Conservation (phyloP, 2,113 vertebrate genomes). For the Tympanuchus pallidicinctus region DNA sequence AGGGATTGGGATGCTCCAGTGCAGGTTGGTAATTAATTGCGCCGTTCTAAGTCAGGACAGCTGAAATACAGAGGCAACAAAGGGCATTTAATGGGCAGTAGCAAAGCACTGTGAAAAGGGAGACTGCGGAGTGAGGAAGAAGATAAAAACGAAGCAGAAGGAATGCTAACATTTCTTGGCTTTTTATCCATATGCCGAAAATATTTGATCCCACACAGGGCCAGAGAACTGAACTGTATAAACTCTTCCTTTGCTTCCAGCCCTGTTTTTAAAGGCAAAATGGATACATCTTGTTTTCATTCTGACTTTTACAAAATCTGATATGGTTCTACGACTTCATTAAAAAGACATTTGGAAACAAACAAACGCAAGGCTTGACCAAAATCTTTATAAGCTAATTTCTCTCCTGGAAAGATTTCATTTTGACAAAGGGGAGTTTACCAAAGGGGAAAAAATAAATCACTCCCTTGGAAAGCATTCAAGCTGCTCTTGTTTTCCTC, state of each 20-base stretch:
- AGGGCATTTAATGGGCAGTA: accelerated
- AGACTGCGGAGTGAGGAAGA: neutral
- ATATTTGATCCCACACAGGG: neutral
- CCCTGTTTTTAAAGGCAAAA: neutral
- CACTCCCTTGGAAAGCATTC: neutral
- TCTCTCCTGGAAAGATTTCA: neutral
- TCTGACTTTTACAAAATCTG: constrained; percentile 5
- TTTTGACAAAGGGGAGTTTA: neutral
- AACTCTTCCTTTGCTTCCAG: neutral
- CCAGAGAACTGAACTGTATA: neutral
- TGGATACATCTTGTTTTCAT: constrained; percentile 20
- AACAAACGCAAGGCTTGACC: neutral
- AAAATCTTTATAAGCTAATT: neutral
- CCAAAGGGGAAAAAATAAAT: neutral
- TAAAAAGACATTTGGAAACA: constrained; percentile 45
- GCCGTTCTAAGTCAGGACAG: neutral
- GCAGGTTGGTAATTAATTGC: neutral
- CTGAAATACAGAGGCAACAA: neutral
- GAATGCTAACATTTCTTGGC: neutral
- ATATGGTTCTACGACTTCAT: neutral
- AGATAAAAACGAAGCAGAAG: neutral
- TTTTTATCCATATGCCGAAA: neutral
- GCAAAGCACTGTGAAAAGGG: neutral
- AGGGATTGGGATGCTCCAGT: neutral
- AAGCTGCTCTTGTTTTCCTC: neutral